phyloP scores from a whole-genome alignment of 2,888 invertebrate genomes.

The Thecocarcelia acutangulata region DNA sequence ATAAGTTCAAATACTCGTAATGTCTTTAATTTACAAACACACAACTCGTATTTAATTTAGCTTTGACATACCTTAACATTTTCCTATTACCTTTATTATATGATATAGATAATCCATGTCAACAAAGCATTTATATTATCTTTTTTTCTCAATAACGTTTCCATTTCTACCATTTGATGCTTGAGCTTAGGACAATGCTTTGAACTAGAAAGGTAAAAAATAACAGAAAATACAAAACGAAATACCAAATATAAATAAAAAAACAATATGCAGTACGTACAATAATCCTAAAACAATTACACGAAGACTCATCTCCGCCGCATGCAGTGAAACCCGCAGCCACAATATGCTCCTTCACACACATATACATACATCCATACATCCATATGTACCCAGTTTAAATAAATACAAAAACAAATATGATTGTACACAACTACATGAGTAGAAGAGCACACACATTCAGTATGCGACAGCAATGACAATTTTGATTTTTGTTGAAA shows the following conservation, averaged over 20 bases:
- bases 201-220: too few species aligned
- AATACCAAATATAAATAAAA: constrained; percentile 37
- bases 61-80: too few species aligned
- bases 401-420: constrained; percentile 18
- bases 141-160: constrained; percentile 43
- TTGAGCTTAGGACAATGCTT: constrained; percentile 39
- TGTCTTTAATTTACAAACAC: too few species aligned
- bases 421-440: constrained; percentile 1
- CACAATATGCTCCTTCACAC: too few species aligned
- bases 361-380: constrained; percentile 27
- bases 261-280: constrained; percentile 38
- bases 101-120: neutral
- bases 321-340: too few species aligned
- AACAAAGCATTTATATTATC: constrained; percentile 12
- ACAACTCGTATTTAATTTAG: too few species aligned
- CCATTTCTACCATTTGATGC: constrained; percentile 34
- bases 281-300: constrained; percentile 56
- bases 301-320: constrained; percentile 15
- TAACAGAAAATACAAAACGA: neutral
- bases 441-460: constrained; percentile 12
- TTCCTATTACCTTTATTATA: too few species aligned
- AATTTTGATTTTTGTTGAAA: constrained; percentile 48
- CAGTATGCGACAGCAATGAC: constrained; percentile 31
- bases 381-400: constrained; percentile 5
- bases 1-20: too few species aligned